Percentiles rank a stretch among this genome's conserved stretches.
These are phyloP conservation scores for Percopsis omiscomaycus DNA, from an alignment of 2,797 vertebrate genomes.

Conservation along the genomic window DNA sequence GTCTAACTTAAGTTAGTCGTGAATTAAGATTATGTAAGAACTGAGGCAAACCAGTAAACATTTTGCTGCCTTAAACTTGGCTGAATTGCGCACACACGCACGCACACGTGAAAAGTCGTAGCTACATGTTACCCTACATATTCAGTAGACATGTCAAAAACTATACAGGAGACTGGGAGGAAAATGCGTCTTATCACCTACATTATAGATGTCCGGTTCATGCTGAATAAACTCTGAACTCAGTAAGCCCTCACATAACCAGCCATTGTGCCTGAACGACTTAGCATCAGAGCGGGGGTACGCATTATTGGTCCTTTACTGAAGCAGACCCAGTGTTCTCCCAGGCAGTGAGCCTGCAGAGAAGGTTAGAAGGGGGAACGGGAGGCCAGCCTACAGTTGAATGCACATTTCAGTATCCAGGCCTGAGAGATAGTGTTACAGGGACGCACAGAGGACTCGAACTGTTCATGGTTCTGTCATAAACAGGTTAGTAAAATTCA, in stretches of 20 bases:
- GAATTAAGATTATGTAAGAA: neutral
- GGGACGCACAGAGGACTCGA: conserved; percentile 44
- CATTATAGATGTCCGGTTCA: conserved; percentile 21
- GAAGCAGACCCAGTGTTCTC: conserved; percentile 10
- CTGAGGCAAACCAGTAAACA: conserved; percentile 19
- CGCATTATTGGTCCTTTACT: conserved; percentile 16
- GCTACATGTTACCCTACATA: conserved; percentile 28
- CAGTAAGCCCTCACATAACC: conserved; percentile 19
- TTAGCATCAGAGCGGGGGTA: conserved; percentile 8
- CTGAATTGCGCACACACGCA: conserved; percentile 19
- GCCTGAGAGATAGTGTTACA: conserved; percentile 67
- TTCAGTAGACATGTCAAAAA: conserved; percentile 12
- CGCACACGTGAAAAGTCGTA: conserved; percentile 43
- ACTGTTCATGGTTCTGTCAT: conserved; percentile 47
- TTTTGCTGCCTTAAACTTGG: conserved; percentile 7
- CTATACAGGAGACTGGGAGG: conserved; percentile 1
- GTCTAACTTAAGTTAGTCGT: neutral
- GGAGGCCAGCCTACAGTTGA: conserved; percentile 66
- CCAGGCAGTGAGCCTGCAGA: conserved; percentile 32
- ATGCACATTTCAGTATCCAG: conserved; percentile 76
- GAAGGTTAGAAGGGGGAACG: conserved; percentile 59
- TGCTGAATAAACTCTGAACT: conserved; percentile 4
- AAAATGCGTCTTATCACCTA: conserved; percentile 10
- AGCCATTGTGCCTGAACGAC: conserved; percentile 13
- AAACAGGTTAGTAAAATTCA: conserved; percentile 58